A percentile compares a stretch with the other conserved stretches of the same genome.
Evolutionary conservation across 2,888 invertebrate genomes (phyloP).

Genomic region (Omphaloscelis lunosa): DNA sequence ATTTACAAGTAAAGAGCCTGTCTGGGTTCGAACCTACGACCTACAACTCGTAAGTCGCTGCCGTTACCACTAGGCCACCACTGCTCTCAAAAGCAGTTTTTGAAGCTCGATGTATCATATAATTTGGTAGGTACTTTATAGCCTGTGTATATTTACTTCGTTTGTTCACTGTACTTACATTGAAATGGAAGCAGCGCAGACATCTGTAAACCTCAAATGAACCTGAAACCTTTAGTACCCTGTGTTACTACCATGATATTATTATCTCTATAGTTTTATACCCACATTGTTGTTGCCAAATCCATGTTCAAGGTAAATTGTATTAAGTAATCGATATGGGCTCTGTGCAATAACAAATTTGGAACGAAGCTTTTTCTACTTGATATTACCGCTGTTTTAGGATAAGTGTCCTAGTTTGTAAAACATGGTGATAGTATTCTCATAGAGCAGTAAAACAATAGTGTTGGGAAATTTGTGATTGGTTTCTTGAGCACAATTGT

Average conservation of each 20-base stretch:
- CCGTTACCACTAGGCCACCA: no score
- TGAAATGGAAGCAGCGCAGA: conserved; percentile 16
- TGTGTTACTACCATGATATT: conserved; percentile 24
- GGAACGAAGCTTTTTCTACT: conserved; percentile 13
- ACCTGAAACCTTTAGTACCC: conserved; percentile 46
- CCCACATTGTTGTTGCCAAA: conserved; percentile 58
- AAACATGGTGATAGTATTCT: conserved; percentile 16
- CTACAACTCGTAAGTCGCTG: no score
- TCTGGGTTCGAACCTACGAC: no score
- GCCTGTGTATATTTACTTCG: background rate
- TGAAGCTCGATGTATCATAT: background rate
- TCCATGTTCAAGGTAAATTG: conserved; percentile 42
- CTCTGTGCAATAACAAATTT: conserved; percentile 51
- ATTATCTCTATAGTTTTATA: conserved; percentile 44
- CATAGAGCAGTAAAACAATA: background rate
- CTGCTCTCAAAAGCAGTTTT: no score
- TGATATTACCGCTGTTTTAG: conserved; percentile 15
- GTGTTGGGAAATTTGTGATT: conserved; percentile 17
- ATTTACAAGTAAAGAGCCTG: no score
- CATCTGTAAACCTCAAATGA: conserved; percentile 55
- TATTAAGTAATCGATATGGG: conserved; percentile 49
- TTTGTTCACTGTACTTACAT: conserved; percentile 32
- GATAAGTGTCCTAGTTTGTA: conserved; percentile 27
- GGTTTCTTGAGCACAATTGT: conserved; percentile 3
- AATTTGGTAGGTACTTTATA: background rate